A percentile compares a stretch with the other conserved stretches of the same genome.
Evolutionary conservation across 2,797 vertebrate genomes (phyloP).

Genomic region (Tragelaphus oryx): DNA sequence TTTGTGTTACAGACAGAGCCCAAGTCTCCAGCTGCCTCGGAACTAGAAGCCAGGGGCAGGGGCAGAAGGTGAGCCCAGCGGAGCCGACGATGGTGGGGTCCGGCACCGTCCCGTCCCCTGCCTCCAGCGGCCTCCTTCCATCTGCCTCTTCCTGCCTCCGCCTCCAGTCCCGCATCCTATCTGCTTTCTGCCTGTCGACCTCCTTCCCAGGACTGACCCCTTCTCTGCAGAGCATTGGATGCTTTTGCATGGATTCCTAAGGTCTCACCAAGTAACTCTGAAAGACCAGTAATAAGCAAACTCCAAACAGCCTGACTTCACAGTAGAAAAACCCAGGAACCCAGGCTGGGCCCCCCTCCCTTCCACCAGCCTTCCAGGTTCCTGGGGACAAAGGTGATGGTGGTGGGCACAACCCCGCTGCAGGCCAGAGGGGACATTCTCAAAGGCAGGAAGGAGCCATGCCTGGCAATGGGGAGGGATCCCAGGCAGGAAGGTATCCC

Average conservation of each 20-base stretch:
- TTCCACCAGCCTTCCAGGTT: too few species aligned
- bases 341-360: background rate
- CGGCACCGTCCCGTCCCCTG: accelerated
- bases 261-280: background rate
- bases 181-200: background rate
- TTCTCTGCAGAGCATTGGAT: background rate
- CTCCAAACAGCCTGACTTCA: background rate
- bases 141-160: background rate
- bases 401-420: accelerated
- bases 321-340: background rate
- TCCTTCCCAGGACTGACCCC: background rate
- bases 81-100: accelerated
- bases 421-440: background rate
- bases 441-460: background rate
- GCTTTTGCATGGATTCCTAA: accelerated
- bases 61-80: accelerated
- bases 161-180: background rate
- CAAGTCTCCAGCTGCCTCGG: background rate
- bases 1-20: background rate
- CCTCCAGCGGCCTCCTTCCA: background rate
- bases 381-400: too few species aligned
- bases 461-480: background rate
- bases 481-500: accelerated
- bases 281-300: background rate
- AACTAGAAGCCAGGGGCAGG: accelerated